Evolutionary conservation across 2,797 vertebrate genomes (phyloP).

Genomic region (Scyliorhinus canicula): DNA sequence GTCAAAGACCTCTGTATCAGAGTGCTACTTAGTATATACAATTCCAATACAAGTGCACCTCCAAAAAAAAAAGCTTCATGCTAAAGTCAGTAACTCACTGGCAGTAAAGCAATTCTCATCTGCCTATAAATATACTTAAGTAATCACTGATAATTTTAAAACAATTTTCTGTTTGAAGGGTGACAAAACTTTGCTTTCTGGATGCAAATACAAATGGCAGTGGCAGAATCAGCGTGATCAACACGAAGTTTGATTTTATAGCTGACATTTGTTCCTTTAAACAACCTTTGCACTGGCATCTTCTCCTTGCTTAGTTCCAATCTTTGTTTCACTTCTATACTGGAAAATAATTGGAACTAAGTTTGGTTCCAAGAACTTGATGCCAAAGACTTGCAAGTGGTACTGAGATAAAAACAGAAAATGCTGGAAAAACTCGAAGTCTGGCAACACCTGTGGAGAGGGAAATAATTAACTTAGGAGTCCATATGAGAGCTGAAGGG

Average conservation of each 20-base stretch:
- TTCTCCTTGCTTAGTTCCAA: not conserved
- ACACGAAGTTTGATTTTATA: not conserved
- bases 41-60: not conserved
- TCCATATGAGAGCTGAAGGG: no score
- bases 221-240: not conserved
- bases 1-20: no score
- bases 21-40: not conserved
- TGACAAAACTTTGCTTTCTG: not conserved
- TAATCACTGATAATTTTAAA: not conserved
- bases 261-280: not conserved
- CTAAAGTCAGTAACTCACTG: not conserved
- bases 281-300: not conserved
- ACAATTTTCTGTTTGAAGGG: not conserved
- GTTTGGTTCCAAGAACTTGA: not conserved
- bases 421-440: no score
- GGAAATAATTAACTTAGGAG: no score
- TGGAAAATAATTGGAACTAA: not conserved
- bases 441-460: no score
- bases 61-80: not conserved
- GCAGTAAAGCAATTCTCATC: not conserved
- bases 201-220: not conserved
- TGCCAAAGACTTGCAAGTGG: not conserved
- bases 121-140: not conserved
- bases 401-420: no score
- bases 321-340: not conserved